These are phyloP conservation scores for Elymnias hypermnestra DNA, from an alignment of 1,140 invertebrate species.

Conservation along the genomic window DNA sequence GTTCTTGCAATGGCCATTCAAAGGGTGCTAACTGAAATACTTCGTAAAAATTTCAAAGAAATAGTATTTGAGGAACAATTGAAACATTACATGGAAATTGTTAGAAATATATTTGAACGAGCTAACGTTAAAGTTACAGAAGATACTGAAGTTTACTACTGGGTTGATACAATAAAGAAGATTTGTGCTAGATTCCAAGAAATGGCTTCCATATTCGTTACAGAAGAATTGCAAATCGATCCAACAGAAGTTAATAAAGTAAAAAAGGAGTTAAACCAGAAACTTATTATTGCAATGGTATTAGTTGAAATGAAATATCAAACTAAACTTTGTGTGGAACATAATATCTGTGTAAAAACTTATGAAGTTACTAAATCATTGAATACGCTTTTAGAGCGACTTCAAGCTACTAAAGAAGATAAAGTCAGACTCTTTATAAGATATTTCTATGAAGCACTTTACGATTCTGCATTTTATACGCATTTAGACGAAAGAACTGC, in stretches of 20 bases:
- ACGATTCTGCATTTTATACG: slow-evolving; percentile 35
- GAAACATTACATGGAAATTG: slow-evolving; percentile 28
- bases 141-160: slow-evolving; percentile 27
- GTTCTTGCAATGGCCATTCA: slow-evolving; percentile 30
- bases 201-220: slow-evolving; percentile 20
- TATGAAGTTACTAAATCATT: slow-evolving; percentile 35
- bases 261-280: slow-evolving; percentile 32
- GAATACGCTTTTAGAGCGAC: slow-evolving; percentile 27
- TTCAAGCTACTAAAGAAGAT: slow-evolving; percentile 29
- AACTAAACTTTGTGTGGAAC: slow-evolving; percentile 36
- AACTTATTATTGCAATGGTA: slow-evolving; percentile 35
- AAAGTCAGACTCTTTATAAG: slow-evolving; percentile 28
- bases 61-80: slow-evolving; percentile 32
- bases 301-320: slow-evolving; percentile 42
- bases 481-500: slow-evolving; percentile 29
- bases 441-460: slow-evolving; percentile 31
- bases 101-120: slow-evolving; percentile 29
- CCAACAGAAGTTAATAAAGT: slow-evolving; percentile 6
- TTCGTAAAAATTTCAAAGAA: slow-evolving; percentile 15
- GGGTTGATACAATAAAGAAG: slow-evolving; percentile 48
- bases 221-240: slow-evolving; percentile 17
- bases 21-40: slow-evolving; percentile 22
- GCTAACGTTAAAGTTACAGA: slow-evolving; percentile 29
- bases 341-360: slow-evolving; percentile 37
- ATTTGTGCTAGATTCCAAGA: slow-evolving; percentile 44